These are phyloP conservation scores for Rousettus leschenaultii DNA, from an alignment of 2,113 vertebrate genomes.

Conservation along the genomic window DNA sequence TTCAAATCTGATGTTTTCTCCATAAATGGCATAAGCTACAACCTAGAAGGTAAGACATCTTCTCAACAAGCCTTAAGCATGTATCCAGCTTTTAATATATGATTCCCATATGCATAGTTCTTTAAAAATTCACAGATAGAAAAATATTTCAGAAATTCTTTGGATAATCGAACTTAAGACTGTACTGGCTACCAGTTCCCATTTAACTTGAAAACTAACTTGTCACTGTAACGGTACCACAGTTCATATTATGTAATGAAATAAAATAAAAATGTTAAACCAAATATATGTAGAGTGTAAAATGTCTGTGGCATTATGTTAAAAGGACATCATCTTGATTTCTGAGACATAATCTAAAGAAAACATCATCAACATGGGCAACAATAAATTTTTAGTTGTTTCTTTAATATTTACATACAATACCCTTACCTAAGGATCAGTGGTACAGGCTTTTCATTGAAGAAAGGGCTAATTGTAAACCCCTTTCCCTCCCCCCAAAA, in stretches of 20 bases:
- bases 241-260: neutral
- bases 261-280: neutral
- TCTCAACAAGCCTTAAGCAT: neutral
- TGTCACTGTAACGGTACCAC: neutral
- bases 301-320: neutral
- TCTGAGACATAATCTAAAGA: neutral
- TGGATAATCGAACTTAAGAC: neutral
- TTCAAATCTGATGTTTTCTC: conserved; percentile 31
- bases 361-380: neutral
- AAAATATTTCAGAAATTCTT: conserved; percentile 22
- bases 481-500: neutral
- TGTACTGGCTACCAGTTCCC: neutral
- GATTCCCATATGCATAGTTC: neutral
- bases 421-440: neutral
- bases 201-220: neutral
- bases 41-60: neutral
- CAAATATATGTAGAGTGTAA: neutral
- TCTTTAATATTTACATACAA: neutral
- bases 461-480: neutral
- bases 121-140: neutral
- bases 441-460: neutral
- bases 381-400: neutral
- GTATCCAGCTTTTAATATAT: neutral
- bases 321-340: neutral
- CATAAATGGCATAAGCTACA: neutral